These are phyloP conservation scores for Alethe diademata DNA, from an alignment of 2,113 vertebrate species.

Conservation along the genomic window DNA sequence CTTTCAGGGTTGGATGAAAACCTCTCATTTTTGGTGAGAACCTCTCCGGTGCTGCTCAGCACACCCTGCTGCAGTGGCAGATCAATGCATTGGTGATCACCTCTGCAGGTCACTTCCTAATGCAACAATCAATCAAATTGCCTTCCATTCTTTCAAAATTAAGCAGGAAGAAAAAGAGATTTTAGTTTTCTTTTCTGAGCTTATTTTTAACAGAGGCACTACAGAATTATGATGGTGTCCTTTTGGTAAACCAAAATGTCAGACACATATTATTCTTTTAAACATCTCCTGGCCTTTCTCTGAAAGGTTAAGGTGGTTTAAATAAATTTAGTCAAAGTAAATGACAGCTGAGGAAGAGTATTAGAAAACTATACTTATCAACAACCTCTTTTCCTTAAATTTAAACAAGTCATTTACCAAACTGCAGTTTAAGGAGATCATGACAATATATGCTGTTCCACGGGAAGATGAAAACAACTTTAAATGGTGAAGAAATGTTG, in stretches of 20 bases:
- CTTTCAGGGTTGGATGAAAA: background rate
- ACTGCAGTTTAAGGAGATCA: conserved; percentile 58
- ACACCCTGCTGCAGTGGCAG: background rate
- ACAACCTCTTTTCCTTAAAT: conserved; percentile 70
- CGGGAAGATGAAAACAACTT: conserved; percentile 37
- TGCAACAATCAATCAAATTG: conserved; percentile 18
- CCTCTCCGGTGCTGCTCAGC: background rate
- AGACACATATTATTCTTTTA: conserved; percentile 73
- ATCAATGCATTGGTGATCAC: background rate
- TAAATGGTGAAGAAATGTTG: conserved; percentile 35
- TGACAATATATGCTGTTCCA: background rate
- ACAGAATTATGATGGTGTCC: conserved; percentile 71
- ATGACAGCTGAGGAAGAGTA: conserved; percentile 74
- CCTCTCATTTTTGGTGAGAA: too few relatives aligned
- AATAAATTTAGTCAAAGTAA: conserved; percentile 79
- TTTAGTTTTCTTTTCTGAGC: conserved; percentile 68
- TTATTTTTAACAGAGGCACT: conserved; percentile 70
- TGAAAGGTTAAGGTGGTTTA: conserved; percentile 79
- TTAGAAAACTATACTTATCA: conserved; percentile 70
- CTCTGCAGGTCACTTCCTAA: conserved; percentile 24
- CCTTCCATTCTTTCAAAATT: conserved; percentile 36
- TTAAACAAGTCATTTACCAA: conserved; percentile 73
- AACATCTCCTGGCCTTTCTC: conserved; percentile 72
- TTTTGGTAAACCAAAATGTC: conserved; percentile 78
- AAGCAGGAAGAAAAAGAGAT: conserved; percentile 56